A percentile compares a stretch with the other conserved stretches of the same genome.
These are phyloP conservation scores for Grammomys surdaster DNA, from an alignment of 2,113 vertebrate genomes.

Conservation along the genomic window DNA sequence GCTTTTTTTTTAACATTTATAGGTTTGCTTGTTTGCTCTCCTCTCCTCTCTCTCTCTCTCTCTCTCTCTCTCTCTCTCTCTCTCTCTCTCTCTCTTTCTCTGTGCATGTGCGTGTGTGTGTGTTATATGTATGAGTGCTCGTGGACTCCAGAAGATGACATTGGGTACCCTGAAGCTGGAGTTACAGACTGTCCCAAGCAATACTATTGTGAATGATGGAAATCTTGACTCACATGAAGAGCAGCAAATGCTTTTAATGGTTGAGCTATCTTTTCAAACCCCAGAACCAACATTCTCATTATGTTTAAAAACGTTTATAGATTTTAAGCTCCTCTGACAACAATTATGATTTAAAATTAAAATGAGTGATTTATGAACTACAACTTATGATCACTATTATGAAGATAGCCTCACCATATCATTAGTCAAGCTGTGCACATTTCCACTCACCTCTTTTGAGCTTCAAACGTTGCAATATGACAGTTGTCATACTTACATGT, in stretches of 20 bases:
- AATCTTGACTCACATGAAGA: neutral
- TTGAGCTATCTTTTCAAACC: neutral
- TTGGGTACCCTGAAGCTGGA: neutral
- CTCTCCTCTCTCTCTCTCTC: too few species aligned
- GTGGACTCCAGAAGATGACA: neutral
- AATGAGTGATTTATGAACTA: constrained; percentile 34
- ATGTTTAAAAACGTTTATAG: neutral
- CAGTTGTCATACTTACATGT: neutral
- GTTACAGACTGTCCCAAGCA: neutral
- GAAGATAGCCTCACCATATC: neutral
- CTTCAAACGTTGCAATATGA: neutral
- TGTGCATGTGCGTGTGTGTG: neutral
- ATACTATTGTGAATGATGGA: neutral
- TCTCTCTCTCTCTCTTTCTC: too few species aligned
- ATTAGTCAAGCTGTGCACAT: neutral
- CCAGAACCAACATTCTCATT: neutral
- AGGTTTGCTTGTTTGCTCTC: neutral
- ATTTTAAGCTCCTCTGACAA: neutral
- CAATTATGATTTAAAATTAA: constrained; percentile 50
- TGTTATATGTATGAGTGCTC: neutral
- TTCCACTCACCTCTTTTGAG: constrained; percentile 50
- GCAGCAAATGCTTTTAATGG: neutral
- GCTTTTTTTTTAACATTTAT: neutral
- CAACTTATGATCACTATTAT: constrained; percentile 28
- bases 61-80: too few species aligned